A percentile compares a stretch with the other conserved stretches of the same genome.
These are phyloP conservation scores for Diceros bicornis DNA, from an alignment of 2,797 vertebrate genomes.

Conservation along the genomic window DNA sequence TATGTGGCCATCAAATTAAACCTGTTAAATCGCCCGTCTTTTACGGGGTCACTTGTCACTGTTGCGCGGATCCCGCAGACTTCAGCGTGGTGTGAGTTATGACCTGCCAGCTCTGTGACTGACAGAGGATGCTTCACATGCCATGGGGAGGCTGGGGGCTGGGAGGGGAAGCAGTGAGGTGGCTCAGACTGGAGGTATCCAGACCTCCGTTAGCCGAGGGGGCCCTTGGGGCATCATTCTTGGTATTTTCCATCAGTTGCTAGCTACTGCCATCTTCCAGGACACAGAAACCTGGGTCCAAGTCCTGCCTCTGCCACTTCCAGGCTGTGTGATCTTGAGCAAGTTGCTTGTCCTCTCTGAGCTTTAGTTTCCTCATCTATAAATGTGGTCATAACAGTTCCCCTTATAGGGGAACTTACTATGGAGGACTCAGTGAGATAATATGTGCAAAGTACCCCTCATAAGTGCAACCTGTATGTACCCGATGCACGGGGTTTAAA, in stretches of 20 bases:
- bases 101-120: background rate
- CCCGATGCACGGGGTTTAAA: fast-evolving
- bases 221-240: background rate
- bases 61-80: background rate
- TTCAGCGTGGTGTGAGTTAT: background rate
- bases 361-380: background rate
- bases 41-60: slow-evolving; percentile 61
- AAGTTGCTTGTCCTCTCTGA: background rate
- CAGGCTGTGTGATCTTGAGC: background rate
- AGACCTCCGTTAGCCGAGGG: background rate
- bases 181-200: background rate
- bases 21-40: slow-evolving; percentile 74
- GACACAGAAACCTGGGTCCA: background rate
- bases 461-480: background rate
- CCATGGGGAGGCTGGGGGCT: too few species aligned
- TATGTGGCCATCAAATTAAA: slow-evolving; percentile 82
- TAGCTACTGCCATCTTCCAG: background rate
- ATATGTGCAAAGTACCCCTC: background rate
- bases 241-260: background rate
- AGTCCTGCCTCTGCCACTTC: background rate
- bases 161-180: background rate
- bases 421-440: background rate
- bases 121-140: background rate
- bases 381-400: background rate
- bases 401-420: background rate